Evolutionary conservation across 2,797 vertebrate species (phyloP).

Genomic region (Neoniphon sammara): DNA sequence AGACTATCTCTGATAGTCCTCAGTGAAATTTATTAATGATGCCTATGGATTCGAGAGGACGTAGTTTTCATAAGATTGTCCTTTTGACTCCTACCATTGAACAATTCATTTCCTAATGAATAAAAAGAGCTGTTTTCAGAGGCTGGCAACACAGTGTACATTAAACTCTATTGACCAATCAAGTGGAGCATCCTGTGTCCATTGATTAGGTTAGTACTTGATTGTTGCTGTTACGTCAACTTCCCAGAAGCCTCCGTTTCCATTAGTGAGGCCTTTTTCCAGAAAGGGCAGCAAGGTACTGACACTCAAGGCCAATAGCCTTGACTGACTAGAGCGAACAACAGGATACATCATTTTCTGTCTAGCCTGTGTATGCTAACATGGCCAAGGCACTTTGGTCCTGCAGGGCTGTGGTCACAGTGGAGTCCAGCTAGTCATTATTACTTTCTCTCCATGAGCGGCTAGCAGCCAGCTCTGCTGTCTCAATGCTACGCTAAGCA

Average conservation of each 20-base stretch:
- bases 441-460: neutral
- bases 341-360: neutral
- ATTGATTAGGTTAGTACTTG: conserved; percentile 59
- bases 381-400: no score
- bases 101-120: neutral
- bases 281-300: conserved; percentile 28
- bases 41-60: no score
- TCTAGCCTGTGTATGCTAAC: neutral
- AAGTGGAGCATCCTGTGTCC: conserved; percentile 51
- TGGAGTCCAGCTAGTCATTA: neutral
- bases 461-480: conserved; percentile 8
- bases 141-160: conserved; percentile 28
- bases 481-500: neutral
- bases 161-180: conserved; percentile 49
- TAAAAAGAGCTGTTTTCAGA: conserved; percentile 24
- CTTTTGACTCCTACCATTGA: conserved; percentile 13
- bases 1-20: no score
- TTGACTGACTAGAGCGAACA: conserved; percentile 17
- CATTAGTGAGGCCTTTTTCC: conserved; percentile 55
- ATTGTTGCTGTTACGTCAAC: conserved; percentile 40
- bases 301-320: neutral
- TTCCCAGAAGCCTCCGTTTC: conserved; percentile 65
- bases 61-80: neutral
- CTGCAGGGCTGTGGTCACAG: no score
- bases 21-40: no score